Evolutionary conservation across 1,140 invertebrate genomes (phyloP).

Genomic region (Notospermus geniculatus): DNA sequence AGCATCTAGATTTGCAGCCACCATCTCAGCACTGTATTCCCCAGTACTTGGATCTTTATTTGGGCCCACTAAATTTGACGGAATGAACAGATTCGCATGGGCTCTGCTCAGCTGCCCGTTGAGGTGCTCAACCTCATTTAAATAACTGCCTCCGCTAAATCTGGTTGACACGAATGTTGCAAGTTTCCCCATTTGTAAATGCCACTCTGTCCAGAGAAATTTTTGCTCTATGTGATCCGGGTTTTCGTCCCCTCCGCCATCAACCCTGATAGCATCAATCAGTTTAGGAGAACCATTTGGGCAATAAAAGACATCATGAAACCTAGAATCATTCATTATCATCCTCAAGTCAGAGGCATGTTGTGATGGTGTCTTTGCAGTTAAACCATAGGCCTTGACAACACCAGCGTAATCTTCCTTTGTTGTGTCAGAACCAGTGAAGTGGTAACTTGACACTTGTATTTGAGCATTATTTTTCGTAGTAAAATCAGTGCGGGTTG

Average conservation of each 20-base stretch:
- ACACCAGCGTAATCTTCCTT: conserved; percentile 7
- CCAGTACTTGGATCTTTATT: conserved; percentile 1
- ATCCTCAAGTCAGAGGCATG: not conserved
- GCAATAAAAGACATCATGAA: conserved; percentile 1
- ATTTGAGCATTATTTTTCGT: not conserved
- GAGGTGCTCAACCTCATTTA: conserved; percentile 3
- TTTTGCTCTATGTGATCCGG: conserved; percentile 6
- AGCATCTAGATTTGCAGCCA: conserved; percentile 4
- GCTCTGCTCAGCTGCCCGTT: conserved; percentile 2
- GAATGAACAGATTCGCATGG: conserved; percentile 8
- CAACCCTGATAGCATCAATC: conserved; percentile 8
- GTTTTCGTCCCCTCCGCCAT: conserved; percentile 7
- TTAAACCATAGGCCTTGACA: not conserved
- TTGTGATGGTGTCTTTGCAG: conserved; percentile 1
- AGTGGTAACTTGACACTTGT: conserved; percentile 2
- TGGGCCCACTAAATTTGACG: not conserved
- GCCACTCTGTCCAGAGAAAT: conserved; percentile 8
- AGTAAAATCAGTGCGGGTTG: conserved; percentile 2
- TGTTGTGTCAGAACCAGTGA: not conserved
- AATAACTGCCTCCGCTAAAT: conserved; percentile 1
- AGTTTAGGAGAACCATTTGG: conserved; percentile 1
- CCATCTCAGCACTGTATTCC: not conserved
- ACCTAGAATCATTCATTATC: not conserved
- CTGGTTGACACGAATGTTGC: not conserved
- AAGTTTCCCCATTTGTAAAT: not conserved